Evolutionary conservation across 1,140 invertebrate genomes (phyloP).

Genomic region (Ectropis grisescens): DNA sequence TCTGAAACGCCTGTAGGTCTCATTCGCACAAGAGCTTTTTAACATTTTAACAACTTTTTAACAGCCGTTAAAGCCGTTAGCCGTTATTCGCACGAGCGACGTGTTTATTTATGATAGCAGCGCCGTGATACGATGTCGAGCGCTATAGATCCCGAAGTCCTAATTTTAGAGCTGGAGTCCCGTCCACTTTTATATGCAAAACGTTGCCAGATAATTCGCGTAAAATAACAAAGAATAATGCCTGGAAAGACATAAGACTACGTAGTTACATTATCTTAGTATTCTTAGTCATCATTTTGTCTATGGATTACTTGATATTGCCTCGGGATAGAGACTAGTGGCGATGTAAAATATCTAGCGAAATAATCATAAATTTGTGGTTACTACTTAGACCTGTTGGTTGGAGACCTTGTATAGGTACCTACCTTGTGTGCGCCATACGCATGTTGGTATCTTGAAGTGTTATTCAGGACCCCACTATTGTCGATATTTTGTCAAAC

Average conservation of each 20-base stretch:
- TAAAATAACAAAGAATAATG: neutral
- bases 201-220: neutral
- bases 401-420: neutral
- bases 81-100: neutral
- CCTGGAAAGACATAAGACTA: neutral
- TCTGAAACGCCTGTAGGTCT: too few species aligned
- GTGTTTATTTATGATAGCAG: neutral
- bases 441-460: too few species aligned
- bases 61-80: neutral
- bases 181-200: neutral
- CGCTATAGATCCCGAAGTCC: neutral
- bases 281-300: neutral
- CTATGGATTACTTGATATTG: neutral
- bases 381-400: neutral
- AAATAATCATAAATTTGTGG: neutral
- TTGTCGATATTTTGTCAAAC: too few species aligned
- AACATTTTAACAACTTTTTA: neutral
- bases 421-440: too few species aligned
- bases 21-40: neutral
- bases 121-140: neutral
- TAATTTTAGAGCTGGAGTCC: neutral
- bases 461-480: too few species aligned
- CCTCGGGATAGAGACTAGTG: neutral
- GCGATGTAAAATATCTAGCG: neutral
- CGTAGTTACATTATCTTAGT: neutral